phyloP scores from a whole-genome alignment of 2,113 vertebrate species.

The Todiramphus chloris region DNA sequence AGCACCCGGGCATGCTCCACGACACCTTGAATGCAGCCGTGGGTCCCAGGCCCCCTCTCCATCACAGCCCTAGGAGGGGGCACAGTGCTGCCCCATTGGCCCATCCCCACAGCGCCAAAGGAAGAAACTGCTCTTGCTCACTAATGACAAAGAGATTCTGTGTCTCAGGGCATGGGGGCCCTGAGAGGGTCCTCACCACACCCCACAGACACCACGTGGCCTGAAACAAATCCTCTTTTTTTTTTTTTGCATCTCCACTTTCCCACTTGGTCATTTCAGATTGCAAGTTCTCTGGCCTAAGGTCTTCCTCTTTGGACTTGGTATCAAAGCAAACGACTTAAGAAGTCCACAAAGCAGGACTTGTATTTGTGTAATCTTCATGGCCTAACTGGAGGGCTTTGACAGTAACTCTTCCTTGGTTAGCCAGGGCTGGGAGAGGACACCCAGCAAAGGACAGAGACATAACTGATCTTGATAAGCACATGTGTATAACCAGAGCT shows the following conservation, averaged over 20 bases:
- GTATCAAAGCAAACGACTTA: neutral
- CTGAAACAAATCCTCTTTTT: neutral
- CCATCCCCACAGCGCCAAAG: rapidly evolving
- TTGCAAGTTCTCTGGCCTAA: neutral
- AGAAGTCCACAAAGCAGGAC: neutral
- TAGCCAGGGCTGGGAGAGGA: neutral
- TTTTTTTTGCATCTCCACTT: neutral
- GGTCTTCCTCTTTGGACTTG: neutral
- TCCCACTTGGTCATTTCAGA: neutral
- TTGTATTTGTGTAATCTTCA: neutral
- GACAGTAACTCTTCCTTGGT: neutral
- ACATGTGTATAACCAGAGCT: neutral
- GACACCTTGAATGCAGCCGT: neutral
- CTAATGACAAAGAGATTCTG: neutral
- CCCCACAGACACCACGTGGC: neutral
- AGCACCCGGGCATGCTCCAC: rapidly evolving
- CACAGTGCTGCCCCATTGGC: neutral
- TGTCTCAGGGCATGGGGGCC: neutral
- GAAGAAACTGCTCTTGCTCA: rapidly evolving
- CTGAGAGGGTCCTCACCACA: neutral
- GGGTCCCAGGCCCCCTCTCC: neutral
- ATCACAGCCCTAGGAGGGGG: neutral
- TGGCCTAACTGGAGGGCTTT: neutral
- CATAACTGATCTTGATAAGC: neutral
- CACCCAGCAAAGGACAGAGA: neutral